These are phyloP conservation scores for Tetramorium simillimum DNA, from an alignment of 1,140 invertebrate genomes.

Conservation along the genomic window DNA sequence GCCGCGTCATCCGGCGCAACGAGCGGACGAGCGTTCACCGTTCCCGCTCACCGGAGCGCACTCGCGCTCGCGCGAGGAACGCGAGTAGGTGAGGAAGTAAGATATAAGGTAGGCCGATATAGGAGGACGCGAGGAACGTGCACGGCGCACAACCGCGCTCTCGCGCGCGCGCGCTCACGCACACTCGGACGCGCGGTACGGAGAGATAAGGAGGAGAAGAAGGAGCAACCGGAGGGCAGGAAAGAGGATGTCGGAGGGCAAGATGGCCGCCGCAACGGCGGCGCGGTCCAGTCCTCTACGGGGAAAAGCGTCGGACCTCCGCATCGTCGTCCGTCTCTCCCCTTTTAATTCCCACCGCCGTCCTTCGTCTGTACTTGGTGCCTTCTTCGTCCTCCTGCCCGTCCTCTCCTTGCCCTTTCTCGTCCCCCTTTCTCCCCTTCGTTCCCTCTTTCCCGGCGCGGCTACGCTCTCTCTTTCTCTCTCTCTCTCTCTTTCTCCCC, in stretches of 20 bases:
- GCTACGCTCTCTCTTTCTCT: conserved; percentile 44
- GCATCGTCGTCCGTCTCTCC: conserved; percentile 74
- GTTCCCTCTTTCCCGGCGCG: conserved; percentile 54
- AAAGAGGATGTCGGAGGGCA: conserved; percentile 63
- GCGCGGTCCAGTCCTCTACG: conserved; percentile 72
- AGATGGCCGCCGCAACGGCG: conserved; percentile 69
- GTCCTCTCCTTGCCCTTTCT: conserved; percentile 43
- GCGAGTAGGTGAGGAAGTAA: conserved; percentile 73
- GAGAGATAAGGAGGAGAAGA: conserved; percentile 47
- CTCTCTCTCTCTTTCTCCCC: conserved; percentile 58
- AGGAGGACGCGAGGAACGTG: conserved; percentile 34
- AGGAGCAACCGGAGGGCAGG: conserved; percentile 38
- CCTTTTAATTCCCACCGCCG: conserved; percentile 77
- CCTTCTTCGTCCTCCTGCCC: conserved; percentile 30
- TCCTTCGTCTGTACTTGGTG: conserved; percentile 66
- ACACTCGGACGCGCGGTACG: neutral
- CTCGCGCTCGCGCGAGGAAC: neutral
- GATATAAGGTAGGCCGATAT: conserved; percentile 77
- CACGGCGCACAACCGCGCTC: neutral
- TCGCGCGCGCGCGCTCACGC: neutral
- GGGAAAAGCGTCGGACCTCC: conserved; percentile 78
- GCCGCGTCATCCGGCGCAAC: conserved; percentile 60
- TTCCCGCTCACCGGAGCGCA: neutral
- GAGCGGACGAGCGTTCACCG: conserved; percentile 32
- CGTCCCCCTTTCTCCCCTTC: conserved; percentile 53